Evolutionary conservation across 2,113 vertebrate genomes (phyloP), one percentile per base, ranked within the genome.

Genomic region (Lucifuga dentata): DNA sequence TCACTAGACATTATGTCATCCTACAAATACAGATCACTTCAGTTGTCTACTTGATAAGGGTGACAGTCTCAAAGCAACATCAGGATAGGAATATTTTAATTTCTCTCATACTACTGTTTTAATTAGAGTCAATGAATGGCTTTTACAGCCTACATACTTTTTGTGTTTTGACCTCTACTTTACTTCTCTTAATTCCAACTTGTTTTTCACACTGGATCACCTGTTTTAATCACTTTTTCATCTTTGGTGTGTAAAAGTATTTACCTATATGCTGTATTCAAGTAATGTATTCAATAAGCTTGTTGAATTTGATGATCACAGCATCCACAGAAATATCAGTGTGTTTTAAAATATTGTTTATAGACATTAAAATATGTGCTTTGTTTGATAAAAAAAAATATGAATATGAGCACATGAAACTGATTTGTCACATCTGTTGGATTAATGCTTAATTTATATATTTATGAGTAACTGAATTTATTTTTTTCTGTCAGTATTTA

Each of bases 211-310:
- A 46, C 15, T 44, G 21, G 13, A 48, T 64, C 19, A 7, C 2
- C 26, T 29, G 26, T 29, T 29, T 26, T 60, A 1, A 23, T 61
- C 16, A 15, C 23, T 43, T 43, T 44, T 8, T 17, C 59, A 10
- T 33, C 8, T 52, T 65, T 68, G 49, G 15, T 61, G 11, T 33
- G 48, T 72, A 74, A 83, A 77, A 84, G 76, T 80, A 77, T 71
- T 51, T 29, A 29, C 26, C 7, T 7, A 29, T 29, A 29, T 3
- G 26, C 3, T 29, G 26, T 29, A 5, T 29, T 29, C 3, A 29
- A 5, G 26, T 29, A 83, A 77, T 86, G 73, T 80, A 75, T 71
- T 51, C 10, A 48, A 48, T 26, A 45, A 56, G 41, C 16, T 19
- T 40, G 4, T 61, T 59, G 9, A 38, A 58, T 12, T n/a, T 17